Percentiles rank a stretch among this genome's conserved stretches.
Evolutionary conservation across 2,888 invertebrate genomes (phyloP).

Genomic region (Platycheirus albimanus): DNA sequence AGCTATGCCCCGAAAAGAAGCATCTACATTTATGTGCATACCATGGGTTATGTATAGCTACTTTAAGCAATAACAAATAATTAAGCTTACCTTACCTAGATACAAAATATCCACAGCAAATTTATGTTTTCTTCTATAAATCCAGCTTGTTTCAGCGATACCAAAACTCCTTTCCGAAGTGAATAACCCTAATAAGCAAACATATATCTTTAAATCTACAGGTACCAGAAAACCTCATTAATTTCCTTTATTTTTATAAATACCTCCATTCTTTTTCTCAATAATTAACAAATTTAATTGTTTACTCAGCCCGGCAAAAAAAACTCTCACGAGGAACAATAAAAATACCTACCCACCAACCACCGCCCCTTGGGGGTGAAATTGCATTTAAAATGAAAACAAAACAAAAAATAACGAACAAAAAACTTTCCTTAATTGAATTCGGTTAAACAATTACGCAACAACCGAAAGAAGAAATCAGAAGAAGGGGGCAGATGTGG

Average conservation of each 20-base stretch:
- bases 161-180: not conserved
- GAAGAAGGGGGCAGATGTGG: slow-evolving; percentile 1
- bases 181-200: not conserved
- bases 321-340: slow-evolving; percentile 14
- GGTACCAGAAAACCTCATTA: slow-evolving; percentile 37
- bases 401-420: slow-evolving; percentile 28
- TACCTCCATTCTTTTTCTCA: slow-evolving; percentile 36
- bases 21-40: no score
- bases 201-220: slow-evolving; percentile 7
- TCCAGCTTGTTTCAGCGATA: no score
- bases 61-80: no score
- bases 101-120: no score
- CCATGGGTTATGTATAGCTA: no score
- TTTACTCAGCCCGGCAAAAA: slow-evolving; percentile 20
- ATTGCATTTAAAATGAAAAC: slow-evolving; percentile 63
- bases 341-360: slow-evolving; percentile 34
- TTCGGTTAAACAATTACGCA: slow-evolving; percentile 72
- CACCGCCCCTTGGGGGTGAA: slow-evolving; percentile 4
- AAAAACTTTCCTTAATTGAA: slow-evolving; percentile 65
- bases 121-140: no score
- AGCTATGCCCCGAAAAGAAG: no score
- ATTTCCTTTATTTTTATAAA: slow-evolving; percentile 4
- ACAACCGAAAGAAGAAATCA: slow-evolving; percentile 60
- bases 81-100: no score
- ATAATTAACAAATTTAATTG: slow-evolving; percentile 52